Evolutionary conservation across 2,888 invertebrate genomes (phyloP).

Genomic region (Oscheius sp.): DNA sequence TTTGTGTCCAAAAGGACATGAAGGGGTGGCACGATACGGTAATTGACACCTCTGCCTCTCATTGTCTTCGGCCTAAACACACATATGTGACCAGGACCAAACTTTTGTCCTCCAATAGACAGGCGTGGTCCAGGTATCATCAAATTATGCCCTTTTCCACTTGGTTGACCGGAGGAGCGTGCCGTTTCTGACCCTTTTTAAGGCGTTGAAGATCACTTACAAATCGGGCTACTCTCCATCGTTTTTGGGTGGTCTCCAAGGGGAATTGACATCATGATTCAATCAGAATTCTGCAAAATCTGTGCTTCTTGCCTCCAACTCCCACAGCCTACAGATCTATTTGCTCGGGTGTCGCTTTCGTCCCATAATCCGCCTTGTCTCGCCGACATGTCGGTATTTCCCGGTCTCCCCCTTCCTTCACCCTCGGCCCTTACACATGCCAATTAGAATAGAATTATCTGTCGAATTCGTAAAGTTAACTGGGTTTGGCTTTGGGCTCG

Average conservation of each 20-base stretch:
- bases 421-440: not conserved
- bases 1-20: not conserved
- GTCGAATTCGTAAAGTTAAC: not conserved
- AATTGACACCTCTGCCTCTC: conserved; percentile 11
- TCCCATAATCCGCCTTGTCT: conserved; percentile 14
- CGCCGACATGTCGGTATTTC: conserved; percentile 1
- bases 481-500: not conserved
- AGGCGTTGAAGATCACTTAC: too few relatives aligned
- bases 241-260: too few relatives aligned
- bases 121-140: too few relatives aligned
- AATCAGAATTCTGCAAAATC: too few relatives aligned
- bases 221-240: too few relatives aligned
- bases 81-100: not conserved
- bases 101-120: too few relatives aligned
- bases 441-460: not conserved
- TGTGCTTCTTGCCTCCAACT: too few relatives aligned
- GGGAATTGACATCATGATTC: too few relatives aligned
- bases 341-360: conserved; percentile 26
- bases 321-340: not conserved
- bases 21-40: conserved; percentile 6
- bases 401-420: not conserved
- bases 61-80: conserved; percentile 15
- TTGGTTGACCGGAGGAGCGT: too few relatives aligned
- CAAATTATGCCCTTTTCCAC: too few relatives aligned
- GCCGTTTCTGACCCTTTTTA: too few relatives aligned